phyloP scores from a whole-genome alignment of 2,797 vertebrate genomes.

The Rhyacichthys aspro region DNA sequence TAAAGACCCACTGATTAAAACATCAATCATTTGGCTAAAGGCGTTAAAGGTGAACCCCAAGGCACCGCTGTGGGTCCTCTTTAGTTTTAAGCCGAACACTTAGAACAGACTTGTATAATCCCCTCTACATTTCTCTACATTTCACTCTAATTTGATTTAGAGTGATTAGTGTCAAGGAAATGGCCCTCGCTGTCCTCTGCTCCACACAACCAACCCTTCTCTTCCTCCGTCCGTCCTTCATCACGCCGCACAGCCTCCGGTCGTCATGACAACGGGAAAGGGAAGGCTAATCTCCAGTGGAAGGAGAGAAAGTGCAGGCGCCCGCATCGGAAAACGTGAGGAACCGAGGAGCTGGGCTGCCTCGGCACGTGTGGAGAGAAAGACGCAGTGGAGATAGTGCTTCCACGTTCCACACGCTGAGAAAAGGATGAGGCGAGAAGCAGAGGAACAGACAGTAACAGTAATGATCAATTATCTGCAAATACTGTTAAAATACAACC shows the following conservation, averaged over 20 bases:
- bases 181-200: background rate
- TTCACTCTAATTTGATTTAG: no score
- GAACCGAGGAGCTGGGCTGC: conserved; percentile 1
- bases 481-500: no score
- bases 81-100: no score
- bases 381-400: conserved; percentile 20
- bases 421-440: background rate
- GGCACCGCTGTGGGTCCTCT: no score
- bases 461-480: no score
- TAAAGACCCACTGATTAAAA: no score
- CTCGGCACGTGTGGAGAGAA: conserved; percentile 22
- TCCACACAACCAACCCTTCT: conserved; percentile 17
- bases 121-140: no score
- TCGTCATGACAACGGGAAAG: conserved; percentile 76
- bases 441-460: no score
- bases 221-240: conserved; percentile 48
- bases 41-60: no score
- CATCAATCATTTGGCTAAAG: no score
- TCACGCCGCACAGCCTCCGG: conserved; percentile 44
- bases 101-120: no score
- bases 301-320: conserved; percentile 43
- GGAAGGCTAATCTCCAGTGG: conserved; percentile 71
- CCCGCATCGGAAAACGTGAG: conserved; percentile 36
- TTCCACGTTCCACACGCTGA: conserved; percentile 13
- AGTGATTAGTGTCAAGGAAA: no score